These are phyloP conservation scores for Hypselothyrea guttata DNA, from an alignment of 2,888 invertebrate genomes.

Conservation along the genomic window DNA sequence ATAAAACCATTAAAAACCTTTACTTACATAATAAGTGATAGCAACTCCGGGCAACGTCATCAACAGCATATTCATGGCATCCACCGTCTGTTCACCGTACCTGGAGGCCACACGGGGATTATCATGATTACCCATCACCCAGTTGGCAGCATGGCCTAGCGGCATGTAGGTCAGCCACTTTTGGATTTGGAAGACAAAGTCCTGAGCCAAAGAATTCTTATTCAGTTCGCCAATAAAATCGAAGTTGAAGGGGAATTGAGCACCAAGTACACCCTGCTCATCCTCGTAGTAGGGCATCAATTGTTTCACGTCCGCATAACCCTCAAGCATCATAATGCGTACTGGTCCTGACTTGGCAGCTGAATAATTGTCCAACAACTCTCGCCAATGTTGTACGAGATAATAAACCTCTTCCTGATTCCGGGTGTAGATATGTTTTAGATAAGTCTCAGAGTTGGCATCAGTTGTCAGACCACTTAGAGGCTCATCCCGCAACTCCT, in stretches of 20 bases:
- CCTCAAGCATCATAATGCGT: conserved; percentile 90
- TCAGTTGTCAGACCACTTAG: conserved; percentile 82
- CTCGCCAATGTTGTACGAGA: conserved; percentile 86
- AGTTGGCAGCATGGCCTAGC: conserved; percentile 86
- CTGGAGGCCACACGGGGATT: conserved; percentile 87
- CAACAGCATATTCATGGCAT: conserved; percentile 92
- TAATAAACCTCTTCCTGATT: conserved; percentile 85
- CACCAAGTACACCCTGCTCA: conserved; percentile 85
- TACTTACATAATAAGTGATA: conserved; percentile 89
- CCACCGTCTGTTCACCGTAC: conserved; percentile 83
- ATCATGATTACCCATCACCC: conserved; percentile 93
- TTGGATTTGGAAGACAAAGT: conserved; percentile 85
- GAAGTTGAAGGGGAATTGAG: conserved; percentile 91
- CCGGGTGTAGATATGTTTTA: conserved; percentile 86
- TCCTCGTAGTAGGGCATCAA: conserved; percentile 86
- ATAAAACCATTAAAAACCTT: too few species aligned
- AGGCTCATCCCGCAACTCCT: conserved; percentile 84
- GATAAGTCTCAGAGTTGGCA: conserved; percentile 83
- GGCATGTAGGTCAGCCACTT: conserved; percentile 87
- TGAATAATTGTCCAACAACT: conserved; percentile 85
- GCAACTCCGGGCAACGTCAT: conserved; percentile 92
- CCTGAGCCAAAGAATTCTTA: conserved; percentile 84
- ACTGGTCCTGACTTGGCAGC: conserved; percentile 70
- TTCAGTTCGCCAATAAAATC: conserved; percentile 86
- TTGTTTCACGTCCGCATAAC: conserved; percentile 85